These are phyloP conservation scores for Callaeas wilsoni DNA, from an alignment of 2,113 vertebrate species.

Conservation along the genomic window DNA sequence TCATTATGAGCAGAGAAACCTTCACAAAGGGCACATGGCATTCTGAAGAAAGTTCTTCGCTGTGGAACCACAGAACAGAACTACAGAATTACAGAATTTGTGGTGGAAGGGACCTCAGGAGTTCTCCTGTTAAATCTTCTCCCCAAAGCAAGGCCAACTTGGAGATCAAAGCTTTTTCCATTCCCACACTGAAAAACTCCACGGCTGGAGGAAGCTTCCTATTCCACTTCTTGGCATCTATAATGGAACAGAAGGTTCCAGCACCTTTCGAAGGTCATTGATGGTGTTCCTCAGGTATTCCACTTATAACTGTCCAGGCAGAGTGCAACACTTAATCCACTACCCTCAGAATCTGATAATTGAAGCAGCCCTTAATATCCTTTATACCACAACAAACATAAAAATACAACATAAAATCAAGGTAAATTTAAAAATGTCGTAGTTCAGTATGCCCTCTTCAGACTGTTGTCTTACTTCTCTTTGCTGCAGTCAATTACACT, in stretches of 20 bases:
- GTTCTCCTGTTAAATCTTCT: background rate
- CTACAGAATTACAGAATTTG: background rate
- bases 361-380: background rate
- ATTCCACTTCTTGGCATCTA: background rate
- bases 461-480: background rate
- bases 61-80: background rate
- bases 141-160: no score
- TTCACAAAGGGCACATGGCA: background rate
- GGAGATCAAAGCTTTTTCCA: background rate
- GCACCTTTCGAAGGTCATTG: background rate
- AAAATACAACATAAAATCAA: background rate
- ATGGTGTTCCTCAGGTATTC: background rate
- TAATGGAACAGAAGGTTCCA: background rate
- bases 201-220: background rate
- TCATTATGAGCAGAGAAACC: background rate
- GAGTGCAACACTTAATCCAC: background rate
- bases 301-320: background rate
- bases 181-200: background rate
- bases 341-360: rapidly evolving
- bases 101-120: background rate
- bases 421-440: background rate
- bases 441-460: background rate
- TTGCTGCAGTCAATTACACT: background rate
- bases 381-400: background rate
- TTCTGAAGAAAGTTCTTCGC: background rate